These are phyloP conservation scores for Grapholita molesta DNA, from an alignment of 1,140 invertebrate species.

Conservation along the genomic window DNA sequence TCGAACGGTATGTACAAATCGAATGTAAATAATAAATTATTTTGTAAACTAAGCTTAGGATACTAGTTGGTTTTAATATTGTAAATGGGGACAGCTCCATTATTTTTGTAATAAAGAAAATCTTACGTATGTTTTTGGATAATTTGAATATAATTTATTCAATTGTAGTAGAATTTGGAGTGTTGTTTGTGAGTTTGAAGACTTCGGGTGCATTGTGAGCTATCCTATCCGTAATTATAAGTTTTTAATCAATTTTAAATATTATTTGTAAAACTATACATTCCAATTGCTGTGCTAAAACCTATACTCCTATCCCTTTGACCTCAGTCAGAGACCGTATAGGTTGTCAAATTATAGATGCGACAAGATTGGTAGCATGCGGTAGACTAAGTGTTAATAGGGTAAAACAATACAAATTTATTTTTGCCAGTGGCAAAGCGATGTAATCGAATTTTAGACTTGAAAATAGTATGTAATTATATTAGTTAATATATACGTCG, in stretches of 20 bases:
- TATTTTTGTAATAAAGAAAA: constrained; percentile 36
- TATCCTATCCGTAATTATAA: constrained; percentile 26
- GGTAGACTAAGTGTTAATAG: not conserved
- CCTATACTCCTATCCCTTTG: not conserved
- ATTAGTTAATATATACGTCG: not conserved
- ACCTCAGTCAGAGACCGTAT: not conserved
- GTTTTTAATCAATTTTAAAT: constrained; percentile 25
- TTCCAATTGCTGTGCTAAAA: constrained; percentile 12
- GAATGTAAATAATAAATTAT: constrained; percentile 76
- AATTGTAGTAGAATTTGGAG: constrained; percentile 63
- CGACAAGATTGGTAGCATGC: not conserved
- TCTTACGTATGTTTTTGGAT: constrained; percentile 49
- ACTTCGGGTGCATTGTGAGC: constrained; percentile 57
- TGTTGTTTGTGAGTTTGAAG: constrained; percentile 53
- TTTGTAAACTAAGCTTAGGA: constrained; percentile 54
- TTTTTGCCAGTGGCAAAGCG: not conserved
- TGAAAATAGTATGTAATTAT: not conserved
- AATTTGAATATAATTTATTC: constrained; percentile 65
- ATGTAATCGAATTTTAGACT: not conserved
- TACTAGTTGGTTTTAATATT: constrained; percentile 57
- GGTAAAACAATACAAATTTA: constrained; percentile 1
- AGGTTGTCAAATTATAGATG: not conserved
- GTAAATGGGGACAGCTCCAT: constrained; percentile 49
- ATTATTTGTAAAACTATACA: constrained; percentile 9
- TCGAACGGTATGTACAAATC: constrained; percentile 70